Conservation (phyloP, 1,140 invertebrate genomes). For the Lordiphosa clarofinis region DNA sequence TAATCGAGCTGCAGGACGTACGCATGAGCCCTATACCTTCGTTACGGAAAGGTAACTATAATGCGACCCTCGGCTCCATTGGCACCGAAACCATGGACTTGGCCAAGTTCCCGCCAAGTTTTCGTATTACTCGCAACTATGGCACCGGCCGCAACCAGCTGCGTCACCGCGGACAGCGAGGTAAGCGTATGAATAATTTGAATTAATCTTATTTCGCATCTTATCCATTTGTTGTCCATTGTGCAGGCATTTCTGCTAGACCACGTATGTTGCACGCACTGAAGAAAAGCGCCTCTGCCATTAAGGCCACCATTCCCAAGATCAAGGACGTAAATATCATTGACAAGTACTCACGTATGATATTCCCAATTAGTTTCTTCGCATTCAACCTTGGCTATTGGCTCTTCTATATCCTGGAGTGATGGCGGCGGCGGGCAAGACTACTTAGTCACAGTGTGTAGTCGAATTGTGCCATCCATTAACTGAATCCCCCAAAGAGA, state of each 20-base stretch:
- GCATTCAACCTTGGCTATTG: constrained; percentile 96
- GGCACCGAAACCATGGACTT: constrained; percentile 81
- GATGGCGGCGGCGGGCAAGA: constrained; percentile 13
- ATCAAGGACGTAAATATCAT: constrained; percentile 98
- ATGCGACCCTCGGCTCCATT: constrained; percentile 72
- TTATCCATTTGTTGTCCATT: neutral
- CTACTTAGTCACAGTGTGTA: neutral
- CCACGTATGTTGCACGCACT: constrained; percentile 89
- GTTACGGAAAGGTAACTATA: constrained; percentile 85
- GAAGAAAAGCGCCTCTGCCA: constrained; percentile 87
- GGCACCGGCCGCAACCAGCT: constrained; percentile 82
- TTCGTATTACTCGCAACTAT: constrained; percentile 86
- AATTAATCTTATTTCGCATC: neutral
- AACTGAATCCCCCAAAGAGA: neutral
- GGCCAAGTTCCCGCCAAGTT: constrained; percentile 88
- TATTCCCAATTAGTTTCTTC: constrained; percentile 96
- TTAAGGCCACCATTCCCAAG: constrained; percentile 90
- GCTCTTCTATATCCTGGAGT: constrained; percentile 93
- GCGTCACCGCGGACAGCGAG: constrained; percentile 82
- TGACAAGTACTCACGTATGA: constrained; percentile 95
- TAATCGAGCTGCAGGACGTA: constrained; percentile 90
- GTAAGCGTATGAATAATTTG: constrained; percentile 56
- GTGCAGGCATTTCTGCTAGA: constrained; percentile 79
- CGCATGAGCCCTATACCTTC: constrained; percentile 91
- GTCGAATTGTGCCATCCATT: too few relatives aligned